Evolutionary conservation across 2,797 vertebrate genomes (phyloP), one percentile per base, ranked within the genome.

Genomic region (Tauraco hartlaubi): DNA sequence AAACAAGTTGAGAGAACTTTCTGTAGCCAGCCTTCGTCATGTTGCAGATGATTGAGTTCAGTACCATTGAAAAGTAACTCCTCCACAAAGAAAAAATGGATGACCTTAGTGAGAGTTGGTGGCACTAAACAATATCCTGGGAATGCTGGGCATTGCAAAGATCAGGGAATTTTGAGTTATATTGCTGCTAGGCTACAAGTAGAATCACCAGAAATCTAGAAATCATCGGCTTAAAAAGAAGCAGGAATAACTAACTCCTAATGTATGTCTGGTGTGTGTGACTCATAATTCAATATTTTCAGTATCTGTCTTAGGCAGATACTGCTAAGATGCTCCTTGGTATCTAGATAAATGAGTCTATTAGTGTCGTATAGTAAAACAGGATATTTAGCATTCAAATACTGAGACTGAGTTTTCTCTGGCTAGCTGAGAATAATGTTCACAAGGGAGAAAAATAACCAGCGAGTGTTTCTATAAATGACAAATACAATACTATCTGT

Each of bases 241-340:
- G 48, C 15, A 64, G 29, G 44, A 91, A 87, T 76, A 88, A 88
- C 43, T 84, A 85, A 62, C 20, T 62, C 41, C 9, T 79, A 79
- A 61, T 46, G 4, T 51, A 59, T 41, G 13, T 62, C 39, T 85
- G 22, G 5, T 66, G 12, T 66, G 12, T 77, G 23, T 92, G 71
- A 92, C 15, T 92, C 62, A 84, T 75, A 78, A 83, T 46, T 52
- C 61, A 58, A 1, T 78, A 44, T 88, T 95, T 97, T 86, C 68
- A 51, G 76, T 56, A 76, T 63, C 48, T 79, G 28, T 71, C 63
- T 88, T 82, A 89, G 73, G n/a, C 31, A 79, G 44, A n/a, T n/a
- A n/a, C n/a, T n/a, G n/a, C n/a, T n/a, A n/a, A n/a, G n/a, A n/a
- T n/a, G n/a, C 44, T 82, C 44, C 52, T 87, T 58, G 0, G 0